phyloP scores from a whole-genome alignment of 2,113 vertebrate genomes.

The Scytalopus superciliaris region DNA sequence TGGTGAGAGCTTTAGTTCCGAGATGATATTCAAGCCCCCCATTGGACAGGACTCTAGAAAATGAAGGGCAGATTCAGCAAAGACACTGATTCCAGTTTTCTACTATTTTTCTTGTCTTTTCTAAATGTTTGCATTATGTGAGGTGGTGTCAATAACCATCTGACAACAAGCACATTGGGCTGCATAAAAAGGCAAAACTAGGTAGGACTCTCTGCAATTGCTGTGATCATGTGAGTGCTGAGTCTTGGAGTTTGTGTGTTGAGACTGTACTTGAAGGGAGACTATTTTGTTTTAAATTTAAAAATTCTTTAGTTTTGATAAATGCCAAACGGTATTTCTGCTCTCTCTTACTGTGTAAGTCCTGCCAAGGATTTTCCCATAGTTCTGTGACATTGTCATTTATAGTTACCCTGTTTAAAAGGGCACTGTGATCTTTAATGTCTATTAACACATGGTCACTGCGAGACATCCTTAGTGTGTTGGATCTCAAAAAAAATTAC shows the following conservation, averaged over 20 bases:
- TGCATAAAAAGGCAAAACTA: not conserved
- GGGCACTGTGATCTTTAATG: not conserved
- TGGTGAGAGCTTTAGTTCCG: not conserved
- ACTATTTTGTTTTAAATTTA: not conserved
- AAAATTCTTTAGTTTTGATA: not conserved
- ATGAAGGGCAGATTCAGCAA: not conserved
- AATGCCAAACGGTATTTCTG: not conserved
- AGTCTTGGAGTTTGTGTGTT: not conserved
- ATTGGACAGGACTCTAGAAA: not conserved
- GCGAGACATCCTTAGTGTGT: not conserved
- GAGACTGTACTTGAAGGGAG: not conserved
- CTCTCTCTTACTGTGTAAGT: not conserved
- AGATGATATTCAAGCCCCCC: not conserved
- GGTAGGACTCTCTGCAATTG: not conserved
- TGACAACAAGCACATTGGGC: not conserved
- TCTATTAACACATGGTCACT: not conserved
- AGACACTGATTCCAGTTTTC: not conserved
- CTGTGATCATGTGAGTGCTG: not conserved
- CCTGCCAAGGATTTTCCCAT: not conserved
- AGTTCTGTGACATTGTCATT: not conserved
- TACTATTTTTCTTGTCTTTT: not conserved
- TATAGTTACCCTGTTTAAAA: not conserved
- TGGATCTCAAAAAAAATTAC: not conserved
- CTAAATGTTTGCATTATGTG: not conserved
- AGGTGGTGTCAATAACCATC: not conserved